Base-by-base conservation (phyloP, 2,113 vertebrate species). In the Psammodynastes pulverulentus region DNA sequence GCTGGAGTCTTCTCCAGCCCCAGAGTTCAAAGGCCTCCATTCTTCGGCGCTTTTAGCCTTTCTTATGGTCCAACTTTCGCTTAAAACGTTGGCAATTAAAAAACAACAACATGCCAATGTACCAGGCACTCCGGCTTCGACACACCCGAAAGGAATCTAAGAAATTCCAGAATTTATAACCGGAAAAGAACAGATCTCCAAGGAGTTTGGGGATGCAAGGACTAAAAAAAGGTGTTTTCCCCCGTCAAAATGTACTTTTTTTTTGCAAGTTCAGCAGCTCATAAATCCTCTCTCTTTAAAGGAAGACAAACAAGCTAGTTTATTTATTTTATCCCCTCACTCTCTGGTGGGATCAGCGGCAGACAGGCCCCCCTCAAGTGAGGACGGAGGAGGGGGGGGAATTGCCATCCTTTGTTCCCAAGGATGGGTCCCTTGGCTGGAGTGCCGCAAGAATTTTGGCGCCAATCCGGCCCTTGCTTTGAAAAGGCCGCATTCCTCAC, bases 401-500 rank as follows among this genome's bases (percentile, higher is more conserved):
- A 5, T 8, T 9, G 43, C 67, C 7, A 84, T 90, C 1, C 1
- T 1, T 51, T 95, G 94, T 94, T 90, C 72, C 15, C 4, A 12
- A 1, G 49, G 94, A 92, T 88, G 93, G 91, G 88, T 89, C 87
- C 6, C 56, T 85, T 34, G 49, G 93, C 91, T 86, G 84, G 17
- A 92, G 0, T 0, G 93, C 91, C 1, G 95, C 94, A 94, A 89
- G 96, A 94, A 95, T 96, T 96, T 90, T n/a, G 95, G 96, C 95
- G 95, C 96, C 96, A 67, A 89, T 34, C n/a, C 0, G 90, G 92
- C 45, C 51, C 0, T n/a, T n/a, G 53, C 95, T 96, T 89, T 95
- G 96, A 92, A 94, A 96, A 93, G 24, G 92, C 90, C 92, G 94
- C 94, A 95, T 97, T 96, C 95, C 96, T 90, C 46, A 56, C 87